Evolutionary conservation across 2,797 vertebrate species (phyloP).

Genomic region (Florisuga fusca): DNA sequence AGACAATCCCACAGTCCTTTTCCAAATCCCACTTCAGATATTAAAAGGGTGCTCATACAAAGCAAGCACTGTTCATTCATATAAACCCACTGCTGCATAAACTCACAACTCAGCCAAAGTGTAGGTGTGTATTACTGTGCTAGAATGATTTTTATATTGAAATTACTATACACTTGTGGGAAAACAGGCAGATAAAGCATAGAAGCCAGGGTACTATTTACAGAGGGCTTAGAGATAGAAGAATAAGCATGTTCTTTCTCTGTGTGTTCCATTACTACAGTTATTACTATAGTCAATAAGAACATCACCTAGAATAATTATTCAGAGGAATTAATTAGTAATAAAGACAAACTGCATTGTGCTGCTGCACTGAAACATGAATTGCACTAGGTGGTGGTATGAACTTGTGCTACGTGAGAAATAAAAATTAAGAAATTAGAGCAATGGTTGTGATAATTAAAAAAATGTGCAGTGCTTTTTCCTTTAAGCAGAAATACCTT

Average conservation of each 20-base stretch:
- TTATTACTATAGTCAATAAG: background rate
- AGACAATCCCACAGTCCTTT: background rate
- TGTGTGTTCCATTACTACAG: background rate
- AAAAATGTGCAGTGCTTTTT: background rate
- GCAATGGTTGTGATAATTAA: background rate
- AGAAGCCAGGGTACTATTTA: background rate
- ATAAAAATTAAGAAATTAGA: background rate
- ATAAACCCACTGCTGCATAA: background rate
- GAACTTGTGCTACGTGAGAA: background rate
- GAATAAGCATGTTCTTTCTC: background rate
- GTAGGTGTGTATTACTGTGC: background rate
- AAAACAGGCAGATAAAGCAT: background rate
- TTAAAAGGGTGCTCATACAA: background rate
- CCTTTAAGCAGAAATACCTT: background rate
- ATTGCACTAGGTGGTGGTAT: slow-evolving; percentile 60
- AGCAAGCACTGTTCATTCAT: too few relatives aligned
- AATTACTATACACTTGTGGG: background rate
- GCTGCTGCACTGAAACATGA: background rate
- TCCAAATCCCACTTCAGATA: background rate
- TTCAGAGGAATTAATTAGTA: background rate
- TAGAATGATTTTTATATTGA: background rate
- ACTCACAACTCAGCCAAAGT: background rate
- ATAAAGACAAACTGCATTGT: background rate
- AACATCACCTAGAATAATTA: background rate
- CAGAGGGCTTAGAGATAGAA: background rate